Evolutionary conservation across 1,140 invertebrate genomes (phyloP).

Genomic region (Linepithema humile): DNA sequence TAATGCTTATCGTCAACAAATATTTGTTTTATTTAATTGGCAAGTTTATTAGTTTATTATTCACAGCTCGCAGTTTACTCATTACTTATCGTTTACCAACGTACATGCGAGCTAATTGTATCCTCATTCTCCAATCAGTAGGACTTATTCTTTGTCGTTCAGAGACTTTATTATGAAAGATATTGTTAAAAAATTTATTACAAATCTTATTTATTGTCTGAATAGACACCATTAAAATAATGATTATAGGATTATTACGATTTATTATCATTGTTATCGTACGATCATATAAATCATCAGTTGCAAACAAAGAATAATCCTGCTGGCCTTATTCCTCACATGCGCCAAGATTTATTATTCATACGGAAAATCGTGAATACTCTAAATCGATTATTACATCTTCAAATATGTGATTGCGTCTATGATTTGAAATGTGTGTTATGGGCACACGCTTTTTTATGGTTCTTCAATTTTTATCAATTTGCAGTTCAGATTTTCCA

Average conservation of each 20-base stretch:
- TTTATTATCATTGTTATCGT: not conserved
- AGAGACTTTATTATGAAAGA: not conserved
- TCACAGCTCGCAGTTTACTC: not conserved
- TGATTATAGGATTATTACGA: not conserved
- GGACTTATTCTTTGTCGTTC: slow-evolving; percentile 36
- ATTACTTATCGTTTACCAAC: slow-evolving; percentile 13
- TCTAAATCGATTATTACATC: slow-evolving; percentile 24
- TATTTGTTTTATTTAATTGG: too few relatives aligned
- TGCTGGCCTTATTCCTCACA: not conserved
- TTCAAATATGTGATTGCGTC: not conserved
- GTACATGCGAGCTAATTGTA: slow-evolving; percentile 9
- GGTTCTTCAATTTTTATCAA: not conserved
- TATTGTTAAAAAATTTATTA: not conserved
- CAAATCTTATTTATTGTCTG: not conserved
- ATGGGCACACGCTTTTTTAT: not conserved
- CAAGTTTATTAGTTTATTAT: too few relatives aligned
- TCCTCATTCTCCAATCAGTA: slow-evolving; percentile 16
- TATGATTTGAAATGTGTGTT: not conserved
- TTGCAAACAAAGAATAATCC: slow-evolving; percentile 33
- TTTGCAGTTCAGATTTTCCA: not conserved
- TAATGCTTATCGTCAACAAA: too few relatives aligned
- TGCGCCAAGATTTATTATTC: not conserved
- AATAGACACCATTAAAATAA: not conserved
- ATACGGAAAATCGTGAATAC: slow-evolving; percentile 12
- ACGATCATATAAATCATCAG: not conserved